Evolutionary conservation across 2,113 vertebrate species (phyloP), one percentile per base, ranked within the genome.

Genomic region (Forbesichthys papilliferus): DNA sequence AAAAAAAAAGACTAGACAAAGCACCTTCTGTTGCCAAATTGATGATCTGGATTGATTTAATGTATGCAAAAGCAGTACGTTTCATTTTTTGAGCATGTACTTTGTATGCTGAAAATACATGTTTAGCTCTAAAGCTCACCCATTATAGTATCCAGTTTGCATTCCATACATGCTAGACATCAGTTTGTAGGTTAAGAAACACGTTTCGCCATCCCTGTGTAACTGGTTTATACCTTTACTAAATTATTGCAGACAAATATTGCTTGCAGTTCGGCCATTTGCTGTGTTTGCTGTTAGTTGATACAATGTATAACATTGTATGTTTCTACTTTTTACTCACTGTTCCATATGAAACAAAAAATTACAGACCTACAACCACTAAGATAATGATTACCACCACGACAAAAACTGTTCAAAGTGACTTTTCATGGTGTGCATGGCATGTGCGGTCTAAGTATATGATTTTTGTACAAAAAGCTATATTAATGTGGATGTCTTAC

Each of bases 401-500:
- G 79, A 61, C 81, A 78, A 70, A 85, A 71, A 80, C 79, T 86
- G 86, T 71, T 86, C 82, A 78, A 67, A 81, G 82, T 88, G 85
- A 71, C 84, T 87, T 87, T 87, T 87, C 78, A 80, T 86, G 78
- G 84, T 80, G 81, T 93, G 93, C 93, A 93, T 93, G 91, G 90
- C 88, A 86, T 93, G 89, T 92, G 90, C 91, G 90, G 81, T 90
- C 84, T 92, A 90, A 88, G 90, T 94, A 86, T 84, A 90, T 81
- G 77, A 84, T 90, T 86, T 87, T 90, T 89, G 90, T 92, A 81
- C 84, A 84, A 85, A 88, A 88, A 76, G 75, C 80, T 85, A 83
- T 71, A 84, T 91, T 90, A 77, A 86, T 79, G 87, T 92, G 86
- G 81, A 87, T 90, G 90, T 92, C 86, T 88, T 83, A 89, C 85